Evolutionary conservation across 2,113 vertebrate species (phyloP), one percentile per base, ranked within the genome.

Genomic region (Phocoena sinus): DNA sequence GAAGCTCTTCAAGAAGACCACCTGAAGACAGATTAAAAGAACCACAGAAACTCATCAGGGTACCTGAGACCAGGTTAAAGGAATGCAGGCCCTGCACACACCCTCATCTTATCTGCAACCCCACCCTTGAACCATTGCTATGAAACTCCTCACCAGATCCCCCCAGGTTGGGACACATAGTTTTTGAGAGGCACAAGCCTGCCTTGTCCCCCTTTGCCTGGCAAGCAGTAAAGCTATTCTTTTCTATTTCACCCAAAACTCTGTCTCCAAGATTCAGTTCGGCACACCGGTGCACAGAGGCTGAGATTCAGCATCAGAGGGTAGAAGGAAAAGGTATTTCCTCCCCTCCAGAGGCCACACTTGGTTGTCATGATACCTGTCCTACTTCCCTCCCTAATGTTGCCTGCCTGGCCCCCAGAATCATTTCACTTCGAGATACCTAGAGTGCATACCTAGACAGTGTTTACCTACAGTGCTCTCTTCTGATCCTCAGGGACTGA

Each of bases 401-500:
- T 76, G 21, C n/a, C 38, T 63, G 5, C 63, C 17, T 56, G 62
- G 26, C 2, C 9, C 83, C 33, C n/a, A 62, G 44, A 84, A 76
- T 53, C 68, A 15, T 79, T 93, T 84, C 14, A 7, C 33, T 58
- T 60, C 20, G 92, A 87, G 89, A 95, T 5, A 28, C 8, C 36
- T 36, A 7, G 87, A 79, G 63, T 5, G 44, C 0, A 0, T 17
- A n/a, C 23, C 28, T 21, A 82, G 8, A 28, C 15, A 1, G 1
- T 28, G 26, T 60, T 41, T 82, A 82, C 23, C 21, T 41, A 10
- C 6, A 31, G 38, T 0, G 10, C 82, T 50, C 36, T 63, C 70
- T 38, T 60, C 56, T 25, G 38, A 53, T 68, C 28, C 62, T 33
- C 33, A 20, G 47, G 83, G 31, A 6, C 62, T 28, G 36, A 89